Percentiles rank a stretch among this genome's conserved stretches.
Conservation (phyloP, 2,888 invertebrate genomes). For the Cryptocephalus primarius region DNA sequence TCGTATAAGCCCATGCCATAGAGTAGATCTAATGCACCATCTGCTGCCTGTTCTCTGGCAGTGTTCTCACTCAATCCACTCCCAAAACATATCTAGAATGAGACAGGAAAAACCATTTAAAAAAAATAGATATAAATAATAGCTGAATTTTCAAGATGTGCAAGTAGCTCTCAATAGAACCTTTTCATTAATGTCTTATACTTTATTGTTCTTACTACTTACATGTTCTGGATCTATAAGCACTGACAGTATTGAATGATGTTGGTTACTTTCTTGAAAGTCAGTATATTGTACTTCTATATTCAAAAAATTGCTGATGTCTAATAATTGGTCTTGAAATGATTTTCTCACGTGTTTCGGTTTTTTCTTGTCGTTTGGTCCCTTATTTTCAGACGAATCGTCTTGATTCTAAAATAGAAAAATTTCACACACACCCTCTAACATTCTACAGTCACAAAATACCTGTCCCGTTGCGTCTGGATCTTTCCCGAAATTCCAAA, state of each 20-base stretch:
- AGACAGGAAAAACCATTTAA: background rate
- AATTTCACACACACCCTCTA: background rate
- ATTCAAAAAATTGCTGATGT: slow-evolving; percentile 18
- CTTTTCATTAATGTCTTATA: background rate
- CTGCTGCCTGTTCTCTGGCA: background rate
- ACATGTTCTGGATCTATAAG: slow-evolving; percentile 23
- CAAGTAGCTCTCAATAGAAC: background rate
- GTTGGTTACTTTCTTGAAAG: slow-evolving; percentile 13
- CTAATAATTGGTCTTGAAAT: slow-evolving; percentile 19
- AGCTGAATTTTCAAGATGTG: background rate
- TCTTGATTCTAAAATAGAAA: slow-evolving; percentile 1
- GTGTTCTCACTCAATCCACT: background rate
- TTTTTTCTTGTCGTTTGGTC: background rate
- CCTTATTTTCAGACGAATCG: slow-evolving; percentile 3
- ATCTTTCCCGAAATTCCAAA: slow-evolving; percentile 11
- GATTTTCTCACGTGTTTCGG: slow-evolving; percentile 7
- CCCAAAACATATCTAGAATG: background rate
- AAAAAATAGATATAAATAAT: background rate
- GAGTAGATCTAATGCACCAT: background rate
- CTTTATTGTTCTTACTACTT: slow-evolving; percentile 6
- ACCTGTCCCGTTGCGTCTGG: background rate
- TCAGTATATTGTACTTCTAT: slow-evolving; percentile 19
- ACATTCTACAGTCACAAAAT: background rate
- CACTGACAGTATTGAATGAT: slow-evolving; percentile 18
- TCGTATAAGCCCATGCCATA: background rate